Percentiles rank a stretch among this genome's conserved stretches.
These are phyloP conservation scores for Elephas maximus DNA, from an alignment of 2,113 vertebrate genomes.

Conservation along the genomic window DNA sequence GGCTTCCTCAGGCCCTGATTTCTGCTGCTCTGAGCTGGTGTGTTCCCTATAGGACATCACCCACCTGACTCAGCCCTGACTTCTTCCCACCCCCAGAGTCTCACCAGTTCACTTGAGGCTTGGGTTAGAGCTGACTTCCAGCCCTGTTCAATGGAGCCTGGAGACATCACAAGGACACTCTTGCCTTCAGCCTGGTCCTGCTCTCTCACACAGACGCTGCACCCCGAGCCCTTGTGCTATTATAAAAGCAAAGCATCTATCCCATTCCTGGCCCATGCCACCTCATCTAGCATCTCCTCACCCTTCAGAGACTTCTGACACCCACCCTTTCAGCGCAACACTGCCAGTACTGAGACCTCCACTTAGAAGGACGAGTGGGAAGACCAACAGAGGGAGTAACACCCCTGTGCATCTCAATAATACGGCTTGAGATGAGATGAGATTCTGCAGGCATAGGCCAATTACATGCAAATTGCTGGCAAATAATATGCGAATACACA, in stretches of 20 bases:
- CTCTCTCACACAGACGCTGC: not conserved
- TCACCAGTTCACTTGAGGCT: not conserved
- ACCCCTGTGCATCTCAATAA: not conserved
- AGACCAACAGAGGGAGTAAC: not conserved
- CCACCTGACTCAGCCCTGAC: not conserved
- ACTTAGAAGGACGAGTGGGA: not conserved
- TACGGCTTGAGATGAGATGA: not conserved
- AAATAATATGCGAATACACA: slow-evolving; percentile 46
- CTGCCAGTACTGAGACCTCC: not conserved
- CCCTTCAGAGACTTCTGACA: not conserved
- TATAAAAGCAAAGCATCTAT: not conserved
- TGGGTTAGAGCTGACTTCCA: not conserved
- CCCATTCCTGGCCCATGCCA: not conserved
- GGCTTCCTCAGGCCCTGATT: not conserved
- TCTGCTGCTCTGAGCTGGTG: fast-evolving
- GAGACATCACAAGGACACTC: not conserved
- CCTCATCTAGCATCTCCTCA: not conserved
- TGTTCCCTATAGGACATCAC: not conserved
- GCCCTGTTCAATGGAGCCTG: not conserved
- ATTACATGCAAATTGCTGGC: slow-evolving; percentile 52
- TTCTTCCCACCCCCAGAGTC: not conserved
- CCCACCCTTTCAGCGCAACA: not conserved
- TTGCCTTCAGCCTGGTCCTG: not conserved
- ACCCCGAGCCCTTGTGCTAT: not conserved
- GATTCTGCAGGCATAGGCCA: slow-evolving; percentile 49